Base-by-base conservation (phyloP, 1,140 invertebrate genomes). In the Chrysomallon squamiferum region DNA sequence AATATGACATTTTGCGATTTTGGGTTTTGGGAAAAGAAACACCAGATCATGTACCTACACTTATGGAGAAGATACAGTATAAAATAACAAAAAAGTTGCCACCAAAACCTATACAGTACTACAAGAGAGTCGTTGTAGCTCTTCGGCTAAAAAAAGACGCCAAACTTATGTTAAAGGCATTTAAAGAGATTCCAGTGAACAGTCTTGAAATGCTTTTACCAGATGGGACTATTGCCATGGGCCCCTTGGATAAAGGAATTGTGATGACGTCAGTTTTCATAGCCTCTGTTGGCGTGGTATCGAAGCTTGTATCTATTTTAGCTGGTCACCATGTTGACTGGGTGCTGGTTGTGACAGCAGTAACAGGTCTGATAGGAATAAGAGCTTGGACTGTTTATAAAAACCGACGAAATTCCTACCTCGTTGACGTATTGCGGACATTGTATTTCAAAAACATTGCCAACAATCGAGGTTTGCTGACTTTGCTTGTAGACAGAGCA, bases 361-460 rank as follows among this genome's bases (percentile, higher is more conserved):
- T 77, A 3, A 66, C 68, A 38, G 66, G 70, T 2, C 27, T 62
- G 3, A 52, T 76, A 25, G 72, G 64, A 11, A 43, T 72, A 7
- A 20, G 57, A 33, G 57, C 57, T 2, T 81, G 73, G 74, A 73
- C 65, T 0, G 56, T 58, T 9, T 82, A 82, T 63, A 78, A 80
- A 47, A 79, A 79, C 62, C 65, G 74, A 45, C 65, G 72, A 43
- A 81, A 80, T 59, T 59, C 45, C 11, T 84, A 85, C 63, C 66
- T 85, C 15, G 75, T 75, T 6, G 74, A 82, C 33, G 58, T 83
- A 29, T 74, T 73, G 22, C 69, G 78, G 38, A 75, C 73, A 33
- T 75, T 84, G 27, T 85, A 83, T 59, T 84, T 72, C 66, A 85
- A 85, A 62, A 85, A 81, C 59, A 65, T 85, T 15, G 80, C 82